Conservation (phyloP, 2,797 vertebrate species). For the Adrianichthys oophorus region DNA sequence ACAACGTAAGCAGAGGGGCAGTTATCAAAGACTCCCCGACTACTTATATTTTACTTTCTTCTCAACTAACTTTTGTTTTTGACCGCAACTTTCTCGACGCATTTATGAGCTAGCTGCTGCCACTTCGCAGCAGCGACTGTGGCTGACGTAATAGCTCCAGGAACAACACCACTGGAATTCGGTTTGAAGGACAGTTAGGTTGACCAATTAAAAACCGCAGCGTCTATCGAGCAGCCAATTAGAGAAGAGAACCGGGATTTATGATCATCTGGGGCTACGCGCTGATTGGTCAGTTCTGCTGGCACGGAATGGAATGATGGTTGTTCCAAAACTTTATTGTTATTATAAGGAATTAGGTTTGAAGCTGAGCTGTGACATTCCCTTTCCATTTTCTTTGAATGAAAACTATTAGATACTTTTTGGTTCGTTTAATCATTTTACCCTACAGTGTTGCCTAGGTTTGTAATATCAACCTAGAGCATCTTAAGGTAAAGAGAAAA, state of each 20-base stretch:
- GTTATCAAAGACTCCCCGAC: too few relatives aligned
- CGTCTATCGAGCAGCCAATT: constrained; percentile 65
- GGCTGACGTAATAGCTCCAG: constrained; percentile 74
- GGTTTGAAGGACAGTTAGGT: constrained; percentile 37
- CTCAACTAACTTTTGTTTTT: constrained; percentile 6
- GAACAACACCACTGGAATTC: constrained; percentile 69
- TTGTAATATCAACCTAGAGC: too few relatives aligned
- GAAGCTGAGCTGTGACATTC: too few relatives aligned
- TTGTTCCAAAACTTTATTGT: background rate
- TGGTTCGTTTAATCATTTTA: too few relatives aligned
- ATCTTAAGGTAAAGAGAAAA: too few relatives aligned
- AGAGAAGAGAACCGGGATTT: constrained; percentile 31
- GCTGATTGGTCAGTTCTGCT: constrained; percentile 35
- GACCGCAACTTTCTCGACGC: constrained; percentile 25
- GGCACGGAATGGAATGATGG: constrained; percentile 8
- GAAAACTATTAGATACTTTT: too few relatives aligned
- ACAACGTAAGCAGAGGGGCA: too few relatives aligned
- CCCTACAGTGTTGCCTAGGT: too few relatives aligned
- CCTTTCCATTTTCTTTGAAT: too few relatives aligned
- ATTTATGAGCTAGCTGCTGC: constrained; percentile 8
- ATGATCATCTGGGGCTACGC: constrained; percentile 55
- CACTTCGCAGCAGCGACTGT: constrained; percentile 62
- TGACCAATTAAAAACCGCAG: constrained; percentile 59
- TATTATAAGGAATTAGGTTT: too few relatives aligned
- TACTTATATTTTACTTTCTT: background rate